Base-by-base conservation (phyloP, 2,888 invertebrate genomes). In the Capitulum mitella region DNA sequence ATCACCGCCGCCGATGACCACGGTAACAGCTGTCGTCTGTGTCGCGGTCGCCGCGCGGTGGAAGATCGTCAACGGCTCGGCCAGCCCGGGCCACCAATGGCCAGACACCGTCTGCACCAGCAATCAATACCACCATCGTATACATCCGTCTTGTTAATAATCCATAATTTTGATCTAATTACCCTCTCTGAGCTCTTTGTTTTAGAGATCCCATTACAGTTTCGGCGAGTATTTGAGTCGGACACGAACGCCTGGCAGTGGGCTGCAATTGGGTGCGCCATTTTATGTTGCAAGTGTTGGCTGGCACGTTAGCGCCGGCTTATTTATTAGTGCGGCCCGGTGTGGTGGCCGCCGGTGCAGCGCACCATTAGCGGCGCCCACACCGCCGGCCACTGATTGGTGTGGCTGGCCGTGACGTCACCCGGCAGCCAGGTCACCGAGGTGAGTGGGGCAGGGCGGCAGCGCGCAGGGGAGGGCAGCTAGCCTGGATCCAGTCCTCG, bases 151-250 rank as follows among this genome's bases (percentile, higher is more conserved):
- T 37, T 70, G 70, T 70, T 70, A 70, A 70, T 70, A 34, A 37
- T 34, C 70, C 70, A 70, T 70, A 70, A 70, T 70, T 70, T 19
- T 37, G 70, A 70, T 70, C 70, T 70, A 70, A 70, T 70, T 70
- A 70, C 70, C 70, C 70, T 37, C 22, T 10, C 70, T 26, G 70
- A 34, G 70, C 37, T 37, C 70, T 70, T 70, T 70, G 70, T 70
- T 22, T 14, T 12, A 29, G 22, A 8, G 70, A 37, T 70, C 22
- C 70, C 70, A 70, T 70, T 37, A 70, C 70, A 70, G 26, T 32
- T 70, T 32, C 19, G 19, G 16, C 37, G 70, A 1, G 70, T 70
- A 70, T 70, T 70, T 70, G 70, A 37, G 37, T 6, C 12, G 34
- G 37, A 22, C 70, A 70, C 70, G 70, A 37, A 70, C 70, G 16